phyloP scores from a whole-genome alignment of 2,888 invertebrate species.

The Ommatoiulus sabulosus region DNA sequence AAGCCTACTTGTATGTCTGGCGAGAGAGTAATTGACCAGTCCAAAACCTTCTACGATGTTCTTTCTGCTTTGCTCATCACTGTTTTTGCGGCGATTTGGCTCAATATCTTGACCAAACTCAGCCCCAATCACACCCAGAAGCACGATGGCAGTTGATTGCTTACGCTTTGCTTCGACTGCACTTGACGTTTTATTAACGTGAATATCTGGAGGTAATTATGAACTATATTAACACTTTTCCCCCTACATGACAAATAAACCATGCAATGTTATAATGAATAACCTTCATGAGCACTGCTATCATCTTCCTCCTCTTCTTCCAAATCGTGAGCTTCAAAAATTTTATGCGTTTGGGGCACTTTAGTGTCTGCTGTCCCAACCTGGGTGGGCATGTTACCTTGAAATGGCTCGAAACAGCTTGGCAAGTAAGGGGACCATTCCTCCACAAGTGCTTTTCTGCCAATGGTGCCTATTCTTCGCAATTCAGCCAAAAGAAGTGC shows the following conservation, averaged over 20 bases:
- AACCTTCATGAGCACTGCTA: slow-evolving; percentile 58
- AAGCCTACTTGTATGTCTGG: slow-evolving; percentile 83
- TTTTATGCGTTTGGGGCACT: slow-evolving; percentile 42
- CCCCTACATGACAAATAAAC: neutral
- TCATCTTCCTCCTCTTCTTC: slow-evolving; percentile 76
- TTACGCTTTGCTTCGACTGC: slow-evolving; percentile 88
- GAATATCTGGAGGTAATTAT: slow-evolving; percentile 49
- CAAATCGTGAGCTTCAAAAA: slow-evolving; percentile 71
- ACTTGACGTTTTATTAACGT: slow-evolving; percentile 68
- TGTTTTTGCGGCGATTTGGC: slow-evolving; percentile 68
- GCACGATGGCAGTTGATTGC: slow-evolving; percentile 96
- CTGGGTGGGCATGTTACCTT: neutral
- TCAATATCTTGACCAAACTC: slow-evolving; percentile 96
- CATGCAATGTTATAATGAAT: slow-evolving; percentile 3
- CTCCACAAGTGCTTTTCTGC: slow-evolving; percentile 91
- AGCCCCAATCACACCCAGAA: slow-evolving; percentile 96
- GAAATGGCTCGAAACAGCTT: slow-evolving; percentile 72
- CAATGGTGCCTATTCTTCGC: slow-evolving; percentile 87
- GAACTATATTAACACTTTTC: neutral
- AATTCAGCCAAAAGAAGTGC: slow-evolving; percentile 94
- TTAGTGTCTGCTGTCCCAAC: slow-evolving; percentile 23
- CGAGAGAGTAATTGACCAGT: slow-evolving; percentile 87
- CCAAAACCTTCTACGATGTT: slow-evolving; percentile 91
- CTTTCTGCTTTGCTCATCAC: slow-evolving; percentile 75
- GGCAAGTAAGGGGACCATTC: slow-evolving; percentile 97